Evolutionary conservation across 2,888 invertebrate genomes (phyloP), one percentile per base, ranked within the genome.

Genomic region (Cetonia aurata): DNA sequence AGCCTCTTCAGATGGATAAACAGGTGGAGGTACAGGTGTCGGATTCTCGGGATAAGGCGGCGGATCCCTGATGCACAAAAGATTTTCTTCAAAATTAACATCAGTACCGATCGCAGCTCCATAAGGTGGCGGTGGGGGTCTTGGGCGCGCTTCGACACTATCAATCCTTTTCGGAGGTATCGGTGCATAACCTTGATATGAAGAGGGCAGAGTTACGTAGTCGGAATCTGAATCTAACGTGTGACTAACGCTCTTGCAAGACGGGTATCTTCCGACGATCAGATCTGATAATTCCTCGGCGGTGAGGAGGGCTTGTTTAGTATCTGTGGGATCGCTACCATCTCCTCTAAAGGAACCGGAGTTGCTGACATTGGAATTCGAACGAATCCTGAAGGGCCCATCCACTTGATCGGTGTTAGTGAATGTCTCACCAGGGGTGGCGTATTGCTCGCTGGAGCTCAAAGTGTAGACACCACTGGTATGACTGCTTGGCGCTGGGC

Each of bases 221-320:
- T 96, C 96, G 33, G 94, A 95, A 79, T 95, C 94, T 0, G 96
- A 95, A 82, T 96, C 95, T 79, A 96, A 87, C 0, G 94, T 95
- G 76, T 92, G 91, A 78, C 95, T 94, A 48, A 95, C 93, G 0
- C 94, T 93, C 79, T 93, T 93, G 19, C 90, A 85, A 0, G 89
- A 89, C 0, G 91, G 95, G 85, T 94, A 95, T 15, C 91, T 89
- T 19, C 91, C 94, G 0, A 95, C 95, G 69, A 95, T 95, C 71
- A 95, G 83, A 79, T 95, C 94, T 19, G 93, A 93, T 33, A 95
- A 85, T 82, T 95, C 95, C 80, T 93, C 93, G 6, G 95, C 95
- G 41, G 94, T 93, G 8, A 95, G 86, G 69, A 93, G 85, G 33
- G 77, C 75, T 65, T 78, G 76, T 60, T 74, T 74, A 74, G 89